Evolutionary conservation across 2,113 vertebrate genomes (phyloP), one percentile per base, ranked within the genome.

Genomic region (Hucho hucho): DNA sequence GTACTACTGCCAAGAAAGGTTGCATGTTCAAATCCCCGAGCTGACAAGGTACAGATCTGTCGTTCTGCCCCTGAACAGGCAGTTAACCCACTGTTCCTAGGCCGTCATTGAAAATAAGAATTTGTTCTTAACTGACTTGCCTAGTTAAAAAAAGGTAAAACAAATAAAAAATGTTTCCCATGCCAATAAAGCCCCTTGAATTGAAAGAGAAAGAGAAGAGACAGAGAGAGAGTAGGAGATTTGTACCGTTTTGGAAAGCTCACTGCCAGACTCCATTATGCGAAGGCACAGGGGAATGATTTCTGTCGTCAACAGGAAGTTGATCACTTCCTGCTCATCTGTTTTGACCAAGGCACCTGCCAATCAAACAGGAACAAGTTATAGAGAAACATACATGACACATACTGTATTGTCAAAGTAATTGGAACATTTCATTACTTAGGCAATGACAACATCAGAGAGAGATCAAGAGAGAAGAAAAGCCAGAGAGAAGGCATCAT

Each of bases 191-290:
- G 28, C 28, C 28, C 28, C 28, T 28, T 28, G 28, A 28, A 28
- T 28, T 28, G 28, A 28, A 28, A 32, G 5, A 32, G 5, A 32
- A 6, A 1, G 6, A 0, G 32, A 0, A n/a, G n/a, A n/a, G n/a
- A n/a, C n/a, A n/a, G n/a, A n/a, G n/a, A 32, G 29, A 32, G 37
- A 20, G 47, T 1, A 49, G 47, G 6, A 22, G 56, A 24, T 22
- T 18, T 26, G 7, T 93, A 99, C 97, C 88, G 97, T 99, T 93
- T 99, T 99, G 69, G 97, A 99, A 70, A 99, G 96, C 87, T 99
- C 97, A 70, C 97, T 99, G 84, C 97, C 97, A 49, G 97, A 98
- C 88, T 99, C 97, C 97, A 99, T 99, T 84, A 99, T 99, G 68
- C 97, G 96, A 69, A 99, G 95, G 88, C 97, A 99, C 69, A 99